Base-by-base conservation (phyloP, 2,888 invertebrate genomes). In the Calameuta idolon region DNA sequence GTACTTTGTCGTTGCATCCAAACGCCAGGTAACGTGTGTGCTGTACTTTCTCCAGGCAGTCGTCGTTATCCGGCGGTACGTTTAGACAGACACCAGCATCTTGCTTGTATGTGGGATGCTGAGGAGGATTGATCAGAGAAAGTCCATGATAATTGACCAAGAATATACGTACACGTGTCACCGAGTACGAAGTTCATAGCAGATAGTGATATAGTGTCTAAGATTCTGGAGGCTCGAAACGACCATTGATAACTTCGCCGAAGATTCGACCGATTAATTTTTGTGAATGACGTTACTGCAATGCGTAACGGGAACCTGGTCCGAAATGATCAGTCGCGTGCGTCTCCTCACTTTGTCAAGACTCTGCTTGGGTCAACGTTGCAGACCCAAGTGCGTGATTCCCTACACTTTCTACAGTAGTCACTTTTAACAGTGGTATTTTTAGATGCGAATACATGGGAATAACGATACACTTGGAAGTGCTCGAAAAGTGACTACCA, bases 61-160 rank as follows among this genome's bases (percentile, higher is more conserved):
- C 40, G 15, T 40, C 15, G 40, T 15, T 40, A 40, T 40, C 15
- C 40, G 55, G 23, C 55, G 23, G 55, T 55, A 55, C 23, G 55
- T 23, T 9, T 55, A 23, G 55, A 55, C 55, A 40, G 15, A 40
- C 40, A 23, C 2, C 23, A 23, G 55, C 5, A 55, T 5, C 2
- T 23, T 55, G 55, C 55, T 55, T 55, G 55, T 55, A 23, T 2
- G 23, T 23, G 55, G 55, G 55, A 55, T 55, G 55, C 55, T 74
- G 69, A 40, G 73, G 23, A 68, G 34, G 12, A 71, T 12, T 2
- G 12, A 71, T 71, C 71, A 71, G 71, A 71, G 71, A 71, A 71
- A 71, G 71, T n/a, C 4, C 73, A 76, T 73, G 78, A 69, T 76
- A 76, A 78, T 78, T 78, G 78, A 33, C 68, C 35, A 73, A 55